Conservation (phyloP, 2,888 invertebrate species). For the Gortyna flavago region DNA sequence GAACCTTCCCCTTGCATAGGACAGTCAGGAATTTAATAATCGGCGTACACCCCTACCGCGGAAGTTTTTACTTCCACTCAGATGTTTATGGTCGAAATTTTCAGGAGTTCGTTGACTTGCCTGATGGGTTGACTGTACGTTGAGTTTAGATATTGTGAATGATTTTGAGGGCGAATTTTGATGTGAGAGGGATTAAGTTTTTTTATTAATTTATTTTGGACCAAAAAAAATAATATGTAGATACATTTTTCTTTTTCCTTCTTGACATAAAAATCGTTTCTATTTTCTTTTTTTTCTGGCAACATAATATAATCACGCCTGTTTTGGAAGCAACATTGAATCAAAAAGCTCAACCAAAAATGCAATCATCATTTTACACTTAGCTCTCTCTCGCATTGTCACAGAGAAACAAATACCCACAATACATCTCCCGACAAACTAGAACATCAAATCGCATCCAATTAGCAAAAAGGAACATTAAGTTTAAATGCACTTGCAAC, state of each 20-base stretch:
- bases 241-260: not conserved
- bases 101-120: conserved; percentile 50
- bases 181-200: not conserved
- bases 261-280: not conserved
- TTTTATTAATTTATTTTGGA: not conserved
- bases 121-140: conserved; percentile 25
- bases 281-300: not conserved
- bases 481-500: conserved; percentile 37
- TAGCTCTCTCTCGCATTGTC: not conserved
- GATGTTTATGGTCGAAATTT: conserved; percentile 52
- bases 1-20: conserved; percentile 12
- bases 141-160: not conserved
- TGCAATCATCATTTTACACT: not conserved
- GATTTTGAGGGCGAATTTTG: not conserved
- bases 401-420: not conserved
- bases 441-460: conserved; percentile 23
- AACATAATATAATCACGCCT: not conserved
- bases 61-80: conserved; percentile 45
- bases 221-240: fast-evolving
- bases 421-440: not conserved
- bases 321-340: not conserved
- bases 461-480: conserved; percentile 49
- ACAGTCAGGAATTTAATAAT: conserved; percentile 58
- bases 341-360: not conserved
- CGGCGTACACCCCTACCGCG: conserved; percentile 26